phyloP scores from a whole-genome alignment of 1,140 invertebrate species.

The Drosophila burlai region DNA sequence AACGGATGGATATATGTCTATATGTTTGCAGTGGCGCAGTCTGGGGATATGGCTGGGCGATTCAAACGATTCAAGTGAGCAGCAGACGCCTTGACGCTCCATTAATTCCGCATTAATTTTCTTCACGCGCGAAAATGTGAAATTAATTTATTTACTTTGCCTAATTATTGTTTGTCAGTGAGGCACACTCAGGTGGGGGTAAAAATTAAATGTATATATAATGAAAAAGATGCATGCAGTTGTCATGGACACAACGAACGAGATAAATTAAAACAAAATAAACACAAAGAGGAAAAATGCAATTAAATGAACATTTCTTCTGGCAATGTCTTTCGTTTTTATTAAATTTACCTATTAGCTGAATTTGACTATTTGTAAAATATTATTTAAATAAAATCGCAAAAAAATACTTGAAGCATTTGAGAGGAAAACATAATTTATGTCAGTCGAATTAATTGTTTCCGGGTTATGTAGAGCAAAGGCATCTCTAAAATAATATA shows the following conservation, averaged over 20 bases:
- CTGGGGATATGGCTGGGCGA: conserved; percentile 51
- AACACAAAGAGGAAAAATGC: conserved; percentile 36
- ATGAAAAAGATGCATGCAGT: conserved; percentile 46
- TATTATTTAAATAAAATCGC: background rate
- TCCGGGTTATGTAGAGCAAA: background rate
- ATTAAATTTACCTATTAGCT: conserved; percentile 10
- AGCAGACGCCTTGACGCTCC: conserved; percentile 71
- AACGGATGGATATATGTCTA: conserved; percentile 21
- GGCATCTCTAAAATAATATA: background rate
- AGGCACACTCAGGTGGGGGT: conserved; percentile 2
- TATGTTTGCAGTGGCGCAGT: conserved; percentile 14
- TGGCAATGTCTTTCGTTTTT: conserved; percentile 16
- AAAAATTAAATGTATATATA: conserved; percentile 7
- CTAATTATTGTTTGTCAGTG: conserved; percentile 46
- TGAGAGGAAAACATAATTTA: background rate
- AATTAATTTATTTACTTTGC: conserved; percentile 82
- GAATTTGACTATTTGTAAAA: background rate
- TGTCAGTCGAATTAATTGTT: background rate
- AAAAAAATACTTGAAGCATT: background rate
- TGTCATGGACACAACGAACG: conserved; percentile 46
- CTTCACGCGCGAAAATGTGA: conserved; percentile 74
- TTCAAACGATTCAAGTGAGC: conserved; percentile 24
- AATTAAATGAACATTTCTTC: conserved; percentile 33
- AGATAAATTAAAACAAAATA: conserved; percentile 61
- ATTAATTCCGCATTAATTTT: conserved; percentile 82